Evolutionary conservation across 2,797 vertebrate genomes (phyloP).

Genomic region (Cynodonichthys magdalenae): DNA sequence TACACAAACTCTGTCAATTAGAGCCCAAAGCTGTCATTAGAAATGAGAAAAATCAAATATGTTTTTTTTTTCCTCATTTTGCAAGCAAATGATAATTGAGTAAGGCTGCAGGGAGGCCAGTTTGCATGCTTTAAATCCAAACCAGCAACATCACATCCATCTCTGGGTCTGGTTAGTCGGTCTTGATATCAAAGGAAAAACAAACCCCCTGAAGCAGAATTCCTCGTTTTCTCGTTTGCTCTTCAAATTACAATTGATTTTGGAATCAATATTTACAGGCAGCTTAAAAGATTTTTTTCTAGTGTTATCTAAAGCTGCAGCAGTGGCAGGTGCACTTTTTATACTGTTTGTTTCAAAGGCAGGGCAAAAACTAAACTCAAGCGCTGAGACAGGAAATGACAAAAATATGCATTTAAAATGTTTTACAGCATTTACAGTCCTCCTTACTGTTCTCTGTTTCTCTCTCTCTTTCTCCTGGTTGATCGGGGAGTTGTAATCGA

Average conservation of each 20-base stretch:
- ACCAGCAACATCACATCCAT: constrained; percentile 17
- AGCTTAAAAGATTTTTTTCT: constrained; percentile 12
- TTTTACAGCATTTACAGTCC: too few species aligned
- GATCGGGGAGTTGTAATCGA: too few species aligned
- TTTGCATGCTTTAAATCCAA: constrained; percentile 23
- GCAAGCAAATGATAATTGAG: constrained; percentile 33
- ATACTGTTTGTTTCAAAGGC: neutral
- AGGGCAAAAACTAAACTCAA: too few species aligned
- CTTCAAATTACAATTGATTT: constrained; percentile 35
- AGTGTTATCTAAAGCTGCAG: constrained; percentile 9
- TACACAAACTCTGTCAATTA: constrained; percentile 27
- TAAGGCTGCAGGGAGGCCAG: constrained; percentile 18
- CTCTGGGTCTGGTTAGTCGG: constrained; percentile 15
- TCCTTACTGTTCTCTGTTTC: too few species aligned
- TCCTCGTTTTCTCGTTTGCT: neutral
- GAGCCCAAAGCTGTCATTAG: constrained; percentile 30
- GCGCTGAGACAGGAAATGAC: too few species aligned
- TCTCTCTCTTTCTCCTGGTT: too few species aligned
- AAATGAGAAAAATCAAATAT: constrained; percentile 34
- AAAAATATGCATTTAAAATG: too few species aligned
- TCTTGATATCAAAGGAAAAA: constrained; percentile 26
- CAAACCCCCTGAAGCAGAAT: constrained; percentile 14
- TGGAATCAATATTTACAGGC: constrained; percentile 16
- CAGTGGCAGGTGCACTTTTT: constrained; percentile 7
- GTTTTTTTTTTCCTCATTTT: constrained; percentile 9